These are phyloP conservation scores for Tetragonula carbonaria DNA, from an alignment of 2,888 invertebrate genomes.

Conservation along the genomic window DNA sequence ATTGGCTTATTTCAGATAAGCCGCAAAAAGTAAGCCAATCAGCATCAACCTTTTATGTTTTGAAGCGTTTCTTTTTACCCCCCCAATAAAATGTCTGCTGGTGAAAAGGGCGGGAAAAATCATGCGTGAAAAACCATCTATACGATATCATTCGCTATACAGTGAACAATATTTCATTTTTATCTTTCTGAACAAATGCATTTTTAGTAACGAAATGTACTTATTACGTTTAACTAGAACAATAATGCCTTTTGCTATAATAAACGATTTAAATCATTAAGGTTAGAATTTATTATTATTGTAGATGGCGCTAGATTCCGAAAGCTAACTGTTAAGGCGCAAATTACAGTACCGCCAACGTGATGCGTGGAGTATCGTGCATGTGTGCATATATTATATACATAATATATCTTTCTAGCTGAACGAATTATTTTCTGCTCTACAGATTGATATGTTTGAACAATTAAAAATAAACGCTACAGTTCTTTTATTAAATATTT, in stretches of 20 bases:
- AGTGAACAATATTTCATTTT: background rate
- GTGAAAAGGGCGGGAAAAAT: constrained; percentile 79
- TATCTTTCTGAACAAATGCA: background rate
- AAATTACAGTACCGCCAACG: constrained; percentile 62
- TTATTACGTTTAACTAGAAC: background rate
- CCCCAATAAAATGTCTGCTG: constrained; percentile 74
- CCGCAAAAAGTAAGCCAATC: constrained; percentile 87
- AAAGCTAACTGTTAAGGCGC: constrained; percentile 35
- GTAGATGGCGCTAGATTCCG: constrained; percentile 69
- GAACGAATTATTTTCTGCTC: background rate
- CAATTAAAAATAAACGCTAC: background rate
- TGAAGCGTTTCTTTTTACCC: constrained; percentile 85
- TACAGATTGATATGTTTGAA: background rate
- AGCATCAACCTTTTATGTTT: constrained; percentile 83
- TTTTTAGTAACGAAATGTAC: background rate
- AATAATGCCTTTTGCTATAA: background rate
- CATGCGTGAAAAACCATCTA: constrained; percentile 44
- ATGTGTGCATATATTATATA: background rate
- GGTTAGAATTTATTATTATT: constrained; percentile 66
- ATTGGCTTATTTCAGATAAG: constrained; percentile 87
- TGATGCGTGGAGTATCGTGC: constrained; percentile 21
- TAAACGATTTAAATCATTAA: constrained; percentile 59
- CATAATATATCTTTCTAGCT: background rate
- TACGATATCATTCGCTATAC: background rate
- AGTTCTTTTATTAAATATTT: background rate